These are phyloP conservation scores for Riptortus pedestris DNA, from an alignment of 1,140 invertebrate genomes.

Conservation along the genomic window DNA sequence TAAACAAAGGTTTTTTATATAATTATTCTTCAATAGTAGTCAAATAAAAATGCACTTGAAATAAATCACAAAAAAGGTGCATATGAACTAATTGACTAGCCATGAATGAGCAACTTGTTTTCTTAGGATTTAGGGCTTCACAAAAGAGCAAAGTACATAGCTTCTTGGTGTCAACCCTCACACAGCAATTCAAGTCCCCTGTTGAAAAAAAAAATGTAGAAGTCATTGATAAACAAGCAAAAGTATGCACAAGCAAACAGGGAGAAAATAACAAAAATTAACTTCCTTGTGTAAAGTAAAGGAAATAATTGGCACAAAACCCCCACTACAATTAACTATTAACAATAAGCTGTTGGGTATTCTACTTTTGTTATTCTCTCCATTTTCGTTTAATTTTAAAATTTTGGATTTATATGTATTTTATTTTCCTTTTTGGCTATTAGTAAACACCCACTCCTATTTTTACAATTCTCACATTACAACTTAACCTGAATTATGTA, in stretches of 20 bases:
- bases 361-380: no score
- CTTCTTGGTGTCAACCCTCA: constrained; percentile 19
- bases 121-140: constrained; percentile 20
- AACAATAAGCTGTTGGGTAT: no score
- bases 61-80: constrained; percentile 20
- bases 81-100: constrained; percentile 9
- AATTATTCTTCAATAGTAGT: constrained; percentile 18
- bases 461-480: no score
- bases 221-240: no score
- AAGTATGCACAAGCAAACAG: no score
- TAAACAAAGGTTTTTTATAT: no score
- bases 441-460: no score
- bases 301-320: not conserved
- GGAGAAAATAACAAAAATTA: not conserved
- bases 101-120: constrained; percentile 5
- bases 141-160: constrained; percentile 3
- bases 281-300: not conserved
- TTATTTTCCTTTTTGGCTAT: no score
- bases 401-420: no score
- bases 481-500: no score
- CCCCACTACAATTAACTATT: not conserved
- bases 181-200: not conserved
- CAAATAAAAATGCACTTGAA: constrained; percentile 20
- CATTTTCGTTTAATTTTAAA: no score
- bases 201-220: not conserved